Percentiles rank a stretch among this genome's conserved stretches.
phyloP scores from a whole-genome alignment of 2,888 invertebrate genomes.

The Limnephilus rhombicus region DNA sequence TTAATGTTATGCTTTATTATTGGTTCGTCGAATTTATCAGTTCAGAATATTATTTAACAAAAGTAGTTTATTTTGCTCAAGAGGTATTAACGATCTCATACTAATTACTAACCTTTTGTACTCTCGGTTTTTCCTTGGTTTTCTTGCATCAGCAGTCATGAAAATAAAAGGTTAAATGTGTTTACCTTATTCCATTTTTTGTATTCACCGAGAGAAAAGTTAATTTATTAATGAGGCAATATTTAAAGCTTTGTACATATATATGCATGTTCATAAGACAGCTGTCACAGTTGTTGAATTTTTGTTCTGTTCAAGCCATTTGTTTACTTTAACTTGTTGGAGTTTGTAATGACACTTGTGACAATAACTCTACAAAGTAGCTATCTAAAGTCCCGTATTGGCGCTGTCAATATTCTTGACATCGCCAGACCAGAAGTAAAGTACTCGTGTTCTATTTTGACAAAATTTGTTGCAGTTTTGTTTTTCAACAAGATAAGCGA shows the following conservation, averaged over 20 bases:
- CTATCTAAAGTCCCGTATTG: not conserved
- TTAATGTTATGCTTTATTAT: constrained; percentile 1
- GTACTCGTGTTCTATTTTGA: not conserved
- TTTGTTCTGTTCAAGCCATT: not conserved
- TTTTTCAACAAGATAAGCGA: not conserved
- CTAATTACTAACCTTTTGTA: not conserved
- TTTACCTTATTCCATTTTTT: not conserved
- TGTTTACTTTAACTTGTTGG: not conserved
- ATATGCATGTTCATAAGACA: not conserved
- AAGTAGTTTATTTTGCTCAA: not conserved
- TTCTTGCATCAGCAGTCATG: not conserved
- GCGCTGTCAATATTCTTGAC: not conserved
- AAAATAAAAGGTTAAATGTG: not conserved
- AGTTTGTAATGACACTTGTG: not conserved
- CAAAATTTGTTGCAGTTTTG: not conserved
- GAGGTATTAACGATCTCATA: constrained; percentile 1
- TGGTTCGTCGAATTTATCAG: not conserved
- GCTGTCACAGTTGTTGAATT: not conserved
- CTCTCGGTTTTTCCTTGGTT: not conserved
- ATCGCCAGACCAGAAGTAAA: not conserved
- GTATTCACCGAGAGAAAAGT: not conserved
- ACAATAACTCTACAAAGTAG: not conserved
- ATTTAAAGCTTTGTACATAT: not conserved
- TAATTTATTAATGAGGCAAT: not conserved
- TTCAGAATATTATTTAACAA: not conserved